Percentiles rank a stretch among this genome's conserved stretches.
phyloP scores from a whole-genome alignment of 2,888 invertebrate species.

The Pherbina coryleti region DNA sequence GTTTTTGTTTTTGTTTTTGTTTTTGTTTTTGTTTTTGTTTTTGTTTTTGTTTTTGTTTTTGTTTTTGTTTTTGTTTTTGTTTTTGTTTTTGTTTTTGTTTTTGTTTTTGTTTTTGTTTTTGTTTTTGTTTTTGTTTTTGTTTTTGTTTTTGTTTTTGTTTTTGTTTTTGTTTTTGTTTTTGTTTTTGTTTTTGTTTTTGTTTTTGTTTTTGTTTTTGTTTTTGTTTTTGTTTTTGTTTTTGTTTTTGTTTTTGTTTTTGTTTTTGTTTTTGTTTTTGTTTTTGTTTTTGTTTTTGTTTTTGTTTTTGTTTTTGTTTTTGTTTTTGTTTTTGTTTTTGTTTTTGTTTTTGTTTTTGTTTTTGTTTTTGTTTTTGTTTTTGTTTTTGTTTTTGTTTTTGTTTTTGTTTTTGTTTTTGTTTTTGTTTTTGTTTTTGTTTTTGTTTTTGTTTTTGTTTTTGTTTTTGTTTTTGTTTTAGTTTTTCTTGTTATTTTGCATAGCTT shows the following conservation, averaged over 20 bases:
- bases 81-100: slow-evolving; percentile 1
- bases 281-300: background rate
- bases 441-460: background rate
- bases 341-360: background rate
- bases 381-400: slow-evolving; percentile 14
- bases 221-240: slow-evolving; percentile 1
- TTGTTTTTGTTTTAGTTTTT: slow-evolving; percentile 18
- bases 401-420: slow-evolving; percentile 25
- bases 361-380: background rate
- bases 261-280: background rate
- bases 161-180: slow-evolving; percentile 11
- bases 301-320: slow-evolving; percentile 12
- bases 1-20: background rate
- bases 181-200: slow-evolving; percentile 22
- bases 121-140: background rate
- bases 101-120: slow-evolving; percentile 25
- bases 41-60: slow-evolving; percentile 16
- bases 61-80: background rate
- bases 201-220: background rate
- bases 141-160: background rate
- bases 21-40: slow-evolving; percentile 14
- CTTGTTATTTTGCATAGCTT: slow-evolving; percentile 24
- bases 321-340: slow-evolving; percentile 27
- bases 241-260: slow-evolving; percentile 21
- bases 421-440: background rate